A percentile compares a stretch with the other conserved stretches of the same genome.
Evolutionary conservation across 2,888 invertebrate species (phyloP).

Genomic region (Elmis aenea): DNA sequence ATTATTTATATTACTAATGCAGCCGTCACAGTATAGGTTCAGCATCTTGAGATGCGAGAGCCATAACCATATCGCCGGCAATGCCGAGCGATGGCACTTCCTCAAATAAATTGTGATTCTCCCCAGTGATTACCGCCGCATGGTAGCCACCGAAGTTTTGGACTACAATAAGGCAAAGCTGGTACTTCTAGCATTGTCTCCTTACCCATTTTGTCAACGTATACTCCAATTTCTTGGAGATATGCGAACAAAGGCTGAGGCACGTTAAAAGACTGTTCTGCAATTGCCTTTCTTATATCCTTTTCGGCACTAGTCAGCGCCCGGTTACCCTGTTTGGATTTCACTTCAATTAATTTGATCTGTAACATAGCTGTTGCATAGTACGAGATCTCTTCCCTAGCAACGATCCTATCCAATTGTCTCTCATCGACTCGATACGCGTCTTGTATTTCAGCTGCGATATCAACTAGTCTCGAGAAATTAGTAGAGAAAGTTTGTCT

Average conservation of each 20-base stretch:
- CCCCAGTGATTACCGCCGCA: constrained; percentile 20
- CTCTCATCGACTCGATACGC: constrained; percentile 22
- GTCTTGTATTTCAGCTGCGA: constrained; percentile 26
- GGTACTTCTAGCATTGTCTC: constrained; percentile 27
- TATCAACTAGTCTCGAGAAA: constrained; percentile 20
- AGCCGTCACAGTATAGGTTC: too few relatives aligned
- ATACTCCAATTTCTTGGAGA: constrained; percentile 26
- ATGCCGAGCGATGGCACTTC: constrained; percentile 32
- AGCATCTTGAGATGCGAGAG: constrained; percentile 24
- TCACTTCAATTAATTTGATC: constrained; percentile 23
- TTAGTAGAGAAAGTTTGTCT: constrained; percentile 22
- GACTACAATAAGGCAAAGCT: constrained; percentile 25
- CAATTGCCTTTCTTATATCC: constrained; percentile 24
- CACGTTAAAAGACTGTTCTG: constrained; percentile 28
- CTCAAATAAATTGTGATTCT: constrained; percentile 34
- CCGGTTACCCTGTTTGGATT: constrained; percentile 26
- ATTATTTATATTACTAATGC: too few relatives aligned
- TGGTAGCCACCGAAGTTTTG: constrained; percentile 32
- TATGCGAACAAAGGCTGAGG: constrained; percentile 30
- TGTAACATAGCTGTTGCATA: constrained; percentile 27
- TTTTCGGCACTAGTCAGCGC: constrained; percentile 28
- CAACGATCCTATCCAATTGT: constrained; percentile 27
- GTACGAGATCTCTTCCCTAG: constrained; percentile 27
- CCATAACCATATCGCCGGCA: constrained; percentile 37
- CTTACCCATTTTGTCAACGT: constrained; percentile 32